Evolutionary conservation across 2,113 vertebrate genomes (phyloP).

Genomic region (Cynoglossus semilaevis): DNA sequence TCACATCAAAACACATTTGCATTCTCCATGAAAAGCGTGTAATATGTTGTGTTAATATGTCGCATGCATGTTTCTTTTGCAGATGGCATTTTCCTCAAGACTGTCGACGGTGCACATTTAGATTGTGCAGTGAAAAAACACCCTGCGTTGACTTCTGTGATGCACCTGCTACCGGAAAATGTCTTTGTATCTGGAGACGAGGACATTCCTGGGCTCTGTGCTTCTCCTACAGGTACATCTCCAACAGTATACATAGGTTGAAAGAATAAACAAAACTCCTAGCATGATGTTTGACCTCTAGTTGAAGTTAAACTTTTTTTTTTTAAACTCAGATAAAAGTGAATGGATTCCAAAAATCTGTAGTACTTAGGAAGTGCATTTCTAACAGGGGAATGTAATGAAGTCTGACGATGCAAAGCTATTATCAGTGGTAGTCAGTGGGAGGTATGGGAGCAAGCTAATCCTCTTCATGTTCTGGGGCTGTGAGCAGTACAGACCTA

Average conservation of each 20-base stretch:
- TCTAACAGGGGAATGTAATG: conserved; percentile 64
- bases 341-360: conserved; percentile 53
- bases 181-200: conserved; percentile 81
- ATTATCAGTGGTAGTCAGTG: conserved; percentile 69
- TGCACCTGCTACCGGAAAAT: conserved; percentile 88
- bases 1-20: conserved; percentile 11
- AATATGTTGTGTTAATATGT: conserved; percentile 13
- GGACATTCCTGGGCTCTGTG: conserved; percentile 79
- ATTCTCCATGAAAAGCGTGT: conserved; percentile 17
- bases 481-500: conserved; percentile 69
- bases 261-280: background rate
- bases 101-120: conserved; percentile 79
- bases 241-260: background rate
- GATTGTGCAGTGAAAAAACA: conserved; percentile 79
- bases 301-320: too few species aligned
- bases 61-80: conserved; percentile 46
- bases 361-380: conserved; percentile 64
- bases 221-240: conserved; percentile 57
- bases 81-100: conserved; percentile 80
- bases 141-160: conserved; percentile 62
- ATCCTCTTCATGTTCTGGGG: conserved; percentile 73
- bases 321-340: too few species aligned
- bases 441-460: conserved; percentile 62
- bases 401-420: conserved; percentile 66
- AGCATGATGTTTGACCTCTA: too few species aligned